Base-by-base conservation (phyloP, 2,888 invertebrate species). In the Caenorhabditis panamensis region DNA sequence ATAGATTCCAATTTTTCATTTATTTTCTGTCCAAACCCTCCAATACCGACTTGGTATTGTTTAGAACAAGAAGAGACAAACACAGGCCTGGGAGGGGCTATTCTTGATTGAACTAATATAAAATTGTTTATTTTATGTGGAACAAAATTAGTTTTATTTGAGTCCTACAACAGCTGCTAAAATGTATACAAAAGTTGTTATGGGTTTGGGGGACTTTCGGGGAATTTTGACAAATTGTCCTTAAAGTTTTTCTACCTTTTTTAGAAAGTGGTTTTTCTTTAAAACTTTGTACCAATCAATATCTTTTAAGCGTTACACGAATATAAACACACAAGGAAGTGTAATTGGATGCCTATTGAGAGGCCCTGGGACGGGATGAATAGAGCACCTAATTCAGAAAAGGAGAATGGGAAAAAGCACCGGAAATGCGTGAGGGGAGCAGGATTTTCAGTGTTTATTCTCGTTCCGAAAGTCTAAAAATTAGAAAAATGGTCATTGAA, bases 41-140 rank as follows among this genome's bases (percentile, higher is more conserved):
- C 41, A 3, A 6, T 11, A 41, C 16, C 9, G 16, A 3, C 13
- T 41, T 13, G 5, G 41, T 53, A 53, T 53, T 53, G 53, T 53
- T 26, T 53, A 53, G 53, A 4, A 2, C 11, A 16, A 5, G 1
- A 20, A 49, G 41, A 41, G 41, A 49, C 9, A 47, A 4, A 47
- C 9, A 47, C 9, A 20, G 20, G 20, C 18, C 8, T 20, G 18
- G 4, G 18, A 13, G n/a, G 47, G 18, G 2, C 13, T 6, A 49
- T 58, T 58, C 58, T 68, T 68, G 68, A 68, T 68, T 68, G 68
- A 68, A 58, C 68, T 68, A 68, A 68, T 68, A 68, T 36, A 47
- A 18, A 28, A 56, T 28, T 31, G 31, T 56, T 56, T 56, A 58
- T 47, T 56, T 66, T 44, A 56, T n/a, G 13, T 41, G 5, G 9